A percentile compares a stretch with the other conserved stretches of the same genome.
Conservation (phyloP, 2,113 vertebrate genomes). For the Pteropus alecto region DNA sequence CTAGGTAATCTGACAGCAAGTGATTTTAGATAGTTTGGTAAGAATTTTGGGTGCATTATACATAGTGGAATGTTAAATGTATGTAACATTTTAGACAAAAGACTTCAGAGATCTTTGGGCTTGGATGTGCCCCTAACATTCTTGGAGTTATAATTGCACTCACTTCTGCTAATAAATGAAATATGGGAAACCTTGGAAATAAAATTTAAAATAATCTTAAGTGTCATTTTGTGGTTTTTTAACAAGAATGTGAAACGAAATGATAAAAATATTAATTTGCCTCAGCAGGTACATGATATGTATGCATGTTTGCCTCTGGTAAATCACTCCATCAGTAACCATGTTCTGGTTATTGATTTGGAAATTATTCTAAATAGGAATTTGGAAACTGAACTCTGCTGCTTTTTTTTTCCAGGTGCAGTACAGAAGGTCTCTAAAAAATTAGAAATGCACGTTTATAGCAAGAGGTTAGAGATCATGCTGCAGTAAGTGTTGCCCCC, state of each 20-base stretch:
- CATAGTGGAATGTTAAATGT: background rate
- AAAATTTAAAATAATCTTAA: background rate
- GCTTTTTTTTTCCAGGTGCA: conserved; percentile 70
- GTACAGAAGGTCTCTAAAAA: conserved; percentile 84
- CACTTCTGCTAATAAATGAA: background rate
- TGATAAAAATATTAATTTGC: background rate
- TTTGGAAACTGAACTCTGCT: background rate
- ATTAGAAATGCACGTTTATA: conserved; percentile 88
- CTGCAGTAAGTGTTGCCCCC: conserved; percentile 89
- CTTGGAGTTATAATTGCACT: background rate
- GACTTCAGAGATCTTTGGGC: background rate
- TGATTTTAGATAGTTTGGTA: background rate
- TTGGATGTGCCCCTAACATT: background rate
- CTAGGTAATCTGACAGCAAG: background rate
- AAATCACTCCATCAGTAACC: background rate
- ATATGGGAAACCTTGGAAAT: background rate
- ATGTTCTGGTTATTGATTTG: background rate
- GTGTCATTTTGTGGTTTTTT: background rate
- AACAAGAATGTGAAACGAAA: background rate
- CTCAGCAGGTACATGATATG: background rate
- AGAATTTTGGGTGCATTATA: background rate
- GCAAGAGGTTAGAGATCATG: conserved; percentile 92
- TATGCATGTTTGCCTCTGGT: fast-evolving
- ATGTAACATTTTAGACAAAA: background rate
- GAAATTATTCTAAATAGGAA: background rate